Percentiles rank a stretch among this genome's conserved stretches.
These are phyloP conservation scores for Protula sp. DNA, from an alignment of 2,888 invertebrate species.

Conservation along the genomic window DNA sequence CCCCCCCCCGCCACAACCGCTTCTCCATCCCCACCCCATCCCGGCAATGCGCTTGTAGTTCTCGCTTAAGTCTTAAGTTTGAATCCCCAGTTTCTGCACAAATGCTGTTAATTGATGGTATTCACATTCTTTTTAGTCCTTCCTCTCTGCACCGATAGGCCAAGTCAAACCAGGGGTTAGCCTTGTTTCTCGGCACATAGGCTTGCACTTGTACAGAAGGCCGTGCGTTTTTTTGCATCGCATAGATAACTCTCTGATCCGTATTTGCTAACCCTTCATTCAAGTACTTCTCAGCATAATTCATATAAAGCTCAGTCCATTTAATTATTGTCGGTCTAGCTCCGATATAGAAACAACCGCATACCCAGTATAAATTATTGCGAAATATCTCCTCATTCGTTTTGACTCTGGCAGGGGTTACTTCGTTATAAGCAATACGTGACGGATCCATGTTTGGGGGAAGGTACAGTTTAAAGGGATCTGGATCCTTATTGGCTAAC, in stretches of 20 bases:
- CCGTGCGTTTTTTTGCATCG: slow-evolving; percentile 7
- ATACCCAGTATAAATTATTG: slow-evolving; percentile 7
- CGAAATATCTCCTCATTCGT: slow-evolving; percentile 3
- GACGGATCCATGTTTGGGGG: background rate
- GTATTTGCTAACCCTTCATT: slow-evolving; percentile 2
- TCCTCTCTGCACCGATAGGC: background rate
- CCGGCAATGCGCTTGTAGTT: too few relatives aligned
- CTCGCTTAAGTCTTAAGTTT: too few relatives aligned
- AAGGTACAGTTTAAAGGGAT: background rate
- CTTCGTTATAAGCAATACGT: background rate
- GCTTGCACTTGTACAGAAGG: background rate
- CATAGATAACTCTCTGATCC: slow-evolving; percentile 12
- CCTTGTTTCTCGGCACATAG: background rate
- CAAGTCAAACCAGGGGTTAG: background rate
- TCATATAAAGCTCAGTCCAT: slow-evolving; percentile 4
- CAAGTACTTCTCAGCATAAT: slow-evolving; percentile 1
- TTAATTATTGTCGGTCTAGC: background rate
- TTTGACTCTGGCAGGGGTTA: background rate
- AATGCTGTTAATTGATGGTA: too few relatives aligned
- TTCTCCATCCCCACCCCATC: too few relatives aligned
- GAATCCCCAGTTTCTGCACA: too few relatives aligned
- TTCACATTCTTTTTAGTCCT: background rate
- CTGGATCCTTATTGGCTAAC: slow-evolving; percentile 2
- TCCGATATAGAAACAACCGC: slow-evolving; percentile 11
- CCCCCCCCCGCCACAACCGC: too few relatives aligned